phyloP scores from a whole-genome alignment of 2,797 vertebrate species.

The Oceanodroma leucorhoa region DNA sequence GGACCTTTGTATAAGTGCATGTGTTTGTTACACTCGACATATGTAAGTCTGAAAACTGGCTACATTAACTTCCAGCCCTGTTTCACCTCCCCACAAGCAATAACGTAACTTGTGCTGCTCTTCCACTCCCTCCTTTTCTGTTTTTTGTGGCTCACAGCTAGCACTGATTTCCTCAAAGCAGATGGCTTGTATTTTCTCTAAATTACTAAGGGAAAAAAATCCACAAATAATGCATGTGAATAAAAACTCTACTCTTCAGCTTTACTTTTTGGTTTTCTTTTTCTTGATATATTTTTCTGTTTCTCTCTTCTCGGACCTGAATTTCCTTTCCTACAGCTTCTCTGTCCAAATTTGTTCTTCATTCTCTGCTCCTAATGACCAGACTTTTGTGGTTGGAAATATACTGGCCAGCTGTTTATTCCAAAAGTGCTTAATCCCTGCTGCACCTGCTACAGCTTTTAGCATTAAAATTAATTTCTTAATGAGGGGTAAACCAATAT shows the following conservation, averaged over 20 bases:
- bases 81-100: neutral
- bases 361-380: neutral
- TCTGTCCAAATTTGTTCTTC: neutral
- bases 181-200: neutral
- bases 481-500: neutral
- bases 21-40: neutral
- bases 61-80: neutral
- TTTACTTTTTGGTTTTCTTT: neutral
- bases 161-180: neutral
- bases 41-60: neutral
- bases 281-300: neutral
- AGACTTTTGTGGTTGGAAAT: neutral
- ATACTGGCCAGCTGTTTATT: conserved; percentile 9
- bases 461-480: conserved; percentile 26
- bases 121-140: neutral
- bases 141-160: neutral
- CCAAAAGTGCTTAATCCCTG: conserved; percentile 29
- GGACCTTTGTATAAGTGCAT: neutral
- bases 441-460: conserved; percentile 22
- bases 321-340: neutral
- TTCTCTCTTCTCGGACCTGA: neutral
- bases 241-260: neutral
- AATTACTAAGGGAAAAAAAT: neutral
- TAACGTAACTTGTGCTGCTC: neutral
- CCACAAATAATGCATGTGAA: neutral